Base-by-base conservation (phyloP, 2,797 vertebrate species). In the Crocodylus rhombifer region DNA sequence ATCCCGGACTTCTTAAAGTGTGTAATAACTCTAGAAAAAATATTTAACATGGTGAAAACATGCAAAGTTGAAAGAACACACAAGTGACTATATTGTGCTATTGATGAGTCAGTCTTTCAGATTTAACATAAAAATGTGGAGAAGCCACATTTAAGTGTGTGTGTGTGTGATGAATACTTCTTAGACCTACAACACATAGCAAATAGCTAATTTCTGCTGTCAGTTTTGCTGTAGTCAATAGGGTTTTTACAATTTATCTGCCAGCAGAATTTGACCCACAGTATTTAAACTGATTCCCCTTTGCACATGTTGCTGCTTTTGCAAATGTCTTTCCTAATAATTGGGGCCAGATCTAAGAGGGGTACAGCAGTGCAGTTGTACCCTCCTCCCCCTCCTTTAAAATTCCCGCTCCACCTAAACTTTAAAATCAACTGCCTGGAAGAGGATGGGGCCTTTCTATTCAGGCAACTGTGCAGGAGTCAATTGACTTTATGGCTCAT, bases 11-110 rank as follows among this genome's bases (percentile, higher is more conserved):
- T 93, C 60, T 88, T 91, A 71, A 95, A 94, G 74, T 30, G 64
- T 89, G 74, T 78, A 90, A 93, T 81, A 61, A 73, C 64, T 77
- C 81, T 55, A 95, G 89, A 86, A 76, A 87, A 96, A 95, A 91
- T 94, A 87, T 87, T 94, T 90, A 86, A 88, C 14, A 18, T 25
- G 42, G 60, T 82, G 78, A 84, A 88, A 94, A 33, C 80, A 69
- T 93, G 21, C 89, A 69, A 88, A 90, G 9, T 82, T 94, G 89
- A 81, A 63, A 83, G 33, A 82, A 88, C 63, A 56, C 63, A 91
- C 94, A 84, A 91, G 82, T 87, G 51, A 9, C 42, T 82, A 14
- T 5, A 2, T 57, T 2, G 1, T 71, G 36, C 69, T 92, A 90
- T 15, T 90, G 62, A 16, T 90, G 71, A 79, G 89, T 21, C 91